Percentiles rank a stretch among this genome's conserved stretches.
Evolutionary conservation across 2,888 invertebrate species (phyloP).

Genomic region (Xanthostigma xanthostigma): DNA sequence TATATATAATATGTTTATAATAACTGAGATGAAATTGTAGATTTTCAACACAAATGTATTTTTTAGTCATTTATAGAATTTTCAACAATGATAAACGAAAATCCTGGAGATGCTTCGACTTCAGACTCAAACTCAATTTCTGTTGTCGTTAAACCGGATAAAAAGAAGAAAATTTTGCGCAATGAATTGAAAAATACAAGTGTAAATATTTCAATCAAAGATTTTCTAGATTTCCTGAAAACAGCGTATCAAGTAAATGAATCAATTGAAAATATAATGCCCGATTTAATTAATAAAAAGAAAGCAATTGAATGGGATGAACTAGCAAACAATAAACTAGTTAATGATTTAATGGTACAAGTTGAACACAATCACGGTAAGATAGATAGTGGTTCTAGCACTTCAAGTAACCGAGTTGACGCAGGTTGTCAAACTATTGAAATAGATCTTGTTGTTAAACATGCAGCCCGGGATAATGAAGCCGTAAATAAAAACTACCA

Average conservation of each 20-base stretch:
- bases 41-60: too few relatives aligned
- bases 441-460: background rate
- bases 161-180: too few relatives aligned
- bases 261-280: constrained; percentile 12
- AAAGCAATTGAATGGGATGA: constrained; percentile 34
- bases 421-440: background rate
- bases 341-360: constrained; percentile 9
- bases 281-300: constrained; percentile 16
- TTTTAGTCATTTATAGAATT: too few relatives aligned
- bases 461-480: background rate
- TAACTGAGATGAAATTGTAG: too few relatives aligned
- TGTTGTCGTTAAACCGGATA: too few relatives aligned
- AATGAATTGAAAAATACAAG: constrained; percentile 12
- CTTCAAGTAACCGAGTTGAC: background rate
- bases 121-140: too few relatives aligned
- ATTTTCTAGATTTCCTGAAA: constrained; percentile 57
- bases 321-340: constrained; percentile 18
- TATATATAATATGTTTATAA: too few relatives aligned
- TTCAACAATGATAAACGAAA: too few relatives aligned
- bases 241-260: constrained; percentile 45
- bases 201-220: constrained; percentile 49
- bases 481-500: background rate
- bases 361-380: background rate
- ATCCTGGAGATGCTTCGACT: too few relatives aligned
- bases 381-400: background rate